phyloP scores from a whole-genome alignment of 2,888 invertebrate genomes.

The Anorthoa munda region DNA sequence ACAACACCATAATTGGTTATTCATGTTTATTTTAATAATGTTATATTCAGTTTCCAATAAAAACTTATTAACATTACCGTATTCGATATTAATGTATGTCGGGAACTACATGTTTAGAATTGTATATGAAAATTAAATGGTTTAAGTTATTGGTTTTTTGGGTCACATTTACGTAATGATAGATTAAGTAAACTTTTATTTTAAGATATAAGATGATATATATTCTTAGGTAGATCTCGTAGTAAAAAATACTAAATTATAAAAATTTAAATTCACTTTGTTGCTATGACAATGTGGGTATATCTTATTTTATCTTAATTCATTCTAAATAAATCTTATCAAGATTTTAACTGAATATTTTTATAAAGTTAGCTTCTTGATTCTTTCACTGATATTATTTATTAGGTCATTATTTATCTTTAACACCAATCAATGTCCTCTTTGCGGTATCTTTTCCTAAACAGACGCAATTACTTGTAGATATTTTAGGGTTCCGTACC shows the following conservation, averaged over 20 bases:
- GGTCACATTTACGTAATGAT: not conserved
- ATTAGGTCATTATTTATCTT: no score
- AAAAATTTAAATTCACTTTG: not conserved
- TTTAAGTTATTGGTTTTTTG: constrained; percentile 3
- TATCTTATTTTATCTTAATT: not conserved
- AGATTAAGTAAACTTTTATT: not conserved
- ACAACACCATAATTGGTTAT: constrained; percentile 39
- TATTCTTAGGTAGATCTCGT: not conserved
- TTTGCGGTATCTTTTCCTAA: no score
- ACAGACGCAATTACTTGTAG: not conserved
- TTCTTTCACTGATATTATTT: not conserved
- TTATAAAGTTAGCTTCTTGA: not conserved
- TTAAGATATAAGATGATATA: no score
- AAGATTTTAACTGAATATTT: not conserved
- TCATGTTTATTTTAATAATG: constrained; percentile 42
- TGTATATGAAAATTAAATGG: constrained; percentile 21
- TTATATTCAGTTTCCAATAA: constrained; percentile 43
- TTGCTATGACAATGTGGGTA: not conserved
- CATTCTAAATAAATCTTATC: no score
- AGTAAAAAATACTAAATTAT: not conserved
- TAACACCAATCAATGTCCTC: no score
- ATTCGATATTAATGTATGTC: constrained; percentile 17
- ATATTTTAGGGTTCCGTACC: not conserved
- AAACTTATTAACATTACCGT: constrained; percentile 47
- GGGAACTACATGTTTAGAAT: constrained; percentile 36